phyloP scores from a whole-genome alignment of 2,113 vertebrate genomes.

The Solea senegalensis region DNA sequence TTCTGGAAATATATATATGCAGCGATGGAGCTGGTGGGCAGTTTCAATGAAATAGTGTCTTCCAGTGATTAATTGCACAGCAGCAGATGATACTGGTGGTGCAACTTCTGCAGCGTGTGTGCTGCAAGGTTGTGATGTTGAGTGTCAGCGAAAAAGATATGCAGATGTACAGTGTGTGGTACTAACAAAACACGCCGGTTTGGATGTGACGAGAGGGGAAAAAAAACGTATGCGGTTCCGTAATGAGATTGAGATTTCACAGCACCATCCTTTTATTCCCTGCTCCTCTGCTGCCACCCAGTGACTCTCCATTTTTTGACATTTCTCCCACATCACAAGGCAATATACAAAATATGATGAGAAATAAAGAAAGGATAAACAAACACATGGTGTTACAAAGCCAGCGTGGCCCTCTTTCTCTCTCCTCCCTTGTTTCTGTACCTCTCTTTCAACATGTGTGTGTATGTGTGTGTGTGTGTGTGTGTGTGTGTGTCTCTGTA shows the following conservation, averaged over 20 bases:
- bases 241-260: neutral
- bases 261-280: neutral
- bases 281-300: conserved; percentile 57
- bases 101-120: neutral
- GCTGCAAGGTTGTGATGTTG: neutral
- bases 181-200: neutral
- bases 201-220: neutral
- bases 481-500: too few species aligned
- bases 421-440: too few species aligned
- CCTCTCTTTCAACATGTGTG: too few species aligned
- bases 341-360: neutral
- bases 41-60: conserved; percentile 3
- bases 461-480: too few species aligned
- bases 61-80: neutral
- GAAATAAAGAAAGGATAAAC: neutral
- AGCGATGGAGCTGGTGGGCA: conserved; percentile 1
- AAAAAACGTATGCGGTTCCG: neutral
- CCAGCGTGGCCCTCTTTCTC: too few species aligned
- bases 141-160: neutral
- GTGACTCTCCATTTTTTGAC: conserved; percentile 26
- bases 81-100: neutral
- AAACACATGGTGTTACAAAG: neutral
- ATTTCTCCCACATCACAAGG: neutral
- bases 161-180: neutral
- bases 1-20: conserved; percentile 11